These are phyloP conservation scores for Clistopyga incitator DNA, from an alignment of 2,888 invertebrate genomes.

Conservation along the genomic window DNA sequence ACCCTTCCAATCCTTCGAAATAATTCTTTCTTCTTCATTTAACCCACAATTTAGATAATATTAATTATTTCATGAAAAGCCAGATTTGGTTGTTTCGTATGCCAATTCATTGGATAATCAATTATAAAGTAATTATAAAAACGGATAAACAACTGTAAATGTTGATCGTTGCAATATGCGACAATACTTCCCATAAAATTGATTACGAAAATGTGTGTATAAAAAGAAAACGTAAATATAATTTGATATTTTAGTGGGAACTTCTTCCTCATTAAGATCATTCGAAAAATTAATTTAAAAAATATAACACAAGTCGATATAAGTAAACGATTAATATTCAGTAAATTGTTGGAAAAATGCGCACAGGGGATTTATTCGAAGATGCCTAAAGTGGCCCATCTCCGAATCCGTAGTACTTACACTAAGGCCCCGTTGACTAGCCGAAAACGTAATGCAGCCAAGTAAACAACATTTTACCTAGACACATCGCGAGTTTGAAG, in stretches of 20 bases:
- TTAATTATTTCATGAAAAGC: background rate
- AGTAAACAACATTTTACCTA: constrained; percentile 10
- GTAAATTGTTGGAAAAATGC: constrained; percentile 6
- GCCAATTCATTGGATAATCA: background rate
- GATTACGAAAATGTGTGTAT: too few relatives aligned
- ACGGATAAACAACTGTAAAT: background rate
- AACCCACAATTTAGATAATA: constrained; percentile 15
- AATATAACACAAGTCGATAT: background rate
- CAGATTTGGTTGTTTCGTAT: background rate
- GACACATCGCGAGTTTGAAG: constrained; percentile 22
- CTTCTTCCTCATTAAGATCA: constrained; percentile 4
- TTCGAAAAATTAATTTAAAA: background rate
- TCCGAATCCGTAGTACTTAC: constrained; percentile 71
- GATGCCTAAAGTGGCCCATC: background rate
- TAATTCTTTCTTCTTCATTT: background rate
- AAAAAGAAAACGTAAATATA: background rate
- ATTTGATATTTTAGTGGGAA: background rate
- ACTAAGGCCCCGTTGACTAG: constrained; percentile 80
- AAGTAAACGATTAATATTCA: constrained; percentile 1
- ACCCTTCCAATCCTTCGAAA: background rate
- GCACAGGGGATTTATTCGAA: background rate
- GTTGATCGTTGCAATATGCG: background rate
- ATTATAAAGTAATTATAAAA: background rate
- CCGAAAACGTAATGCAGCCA: constrained; percentile 69
- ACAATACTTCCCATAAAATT: background rate